phyloP scores from a whole-genome alignment of 1,140 invertebrate genomes.

The Drosophila guanche region DNA sequence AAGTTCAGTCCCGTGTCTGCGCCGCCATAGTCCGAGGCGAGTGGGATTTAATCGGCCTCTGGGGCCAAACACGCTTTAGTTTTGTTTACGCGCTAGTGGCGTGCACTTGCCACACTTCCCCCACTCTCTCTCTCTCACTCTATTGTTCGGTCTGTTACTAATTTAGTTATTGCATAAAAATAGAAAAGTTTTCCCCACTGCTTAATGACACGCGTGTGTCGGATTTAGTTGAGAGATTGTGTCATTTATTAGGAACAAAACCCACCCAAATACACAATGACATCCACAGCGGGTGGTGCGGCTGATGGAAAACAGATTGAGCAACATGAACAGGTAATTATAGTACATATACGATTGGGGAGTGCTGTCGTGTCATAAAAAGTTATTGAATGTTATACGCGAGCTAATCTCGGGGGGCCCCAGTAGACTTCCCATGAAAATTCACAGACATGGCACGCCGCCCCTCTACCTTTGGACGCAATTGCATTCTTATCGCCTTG shows the following conservation, averaged over 20 bases:
- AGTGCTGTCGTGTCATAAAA: constrained; percentile 28
- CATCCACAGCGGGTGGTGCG: constrained; percentile 25
- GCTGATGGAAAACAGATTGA: constrained; percentile 25
- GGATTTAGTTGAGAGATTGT: constrained; percentile 44
- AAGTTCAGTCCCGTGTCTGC: constrained; percentile 38
- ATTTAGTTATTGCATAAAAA: constrained; percentile 43
- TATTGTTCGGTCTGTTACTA: not conserved
- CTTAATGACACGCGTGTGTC: constrained; percentile 43
- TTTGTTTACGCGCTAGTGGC: constrained; percentile 36
- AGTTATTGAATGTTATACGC: constrained; percentile 32
- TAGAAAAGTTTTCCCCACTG: constrained; percentile 35
- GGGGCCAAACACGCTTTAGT: constrained; percentile 45
- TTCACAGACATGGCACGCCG: constrained; percentile 7
- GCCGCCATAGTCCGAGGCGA: not conserved
- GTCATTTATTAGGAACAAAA: constrained; percentile 9
- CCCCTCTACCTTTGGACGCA: constrained; percentile 40
- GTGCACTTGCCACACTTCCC: constrained; percentile 14
- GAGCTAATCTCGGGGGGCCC: constrained; percentile 24
- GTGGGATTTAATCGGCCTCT: constrained; percentile 47
- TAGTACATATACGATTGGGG: not conserved
- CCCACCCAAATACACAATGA: constrained; percentile 29
- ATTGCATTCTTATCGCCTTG: constrained; percentile 59
- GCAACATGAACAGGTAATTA: constrained; percentile 60
- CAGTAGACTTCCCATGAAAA: constrained; percentile 20
- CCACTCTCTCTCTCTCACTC: not conserved